Conservation (phyloP, 2,888 invertebrate genomes). For the Hyppa rectilinea region DNA sequence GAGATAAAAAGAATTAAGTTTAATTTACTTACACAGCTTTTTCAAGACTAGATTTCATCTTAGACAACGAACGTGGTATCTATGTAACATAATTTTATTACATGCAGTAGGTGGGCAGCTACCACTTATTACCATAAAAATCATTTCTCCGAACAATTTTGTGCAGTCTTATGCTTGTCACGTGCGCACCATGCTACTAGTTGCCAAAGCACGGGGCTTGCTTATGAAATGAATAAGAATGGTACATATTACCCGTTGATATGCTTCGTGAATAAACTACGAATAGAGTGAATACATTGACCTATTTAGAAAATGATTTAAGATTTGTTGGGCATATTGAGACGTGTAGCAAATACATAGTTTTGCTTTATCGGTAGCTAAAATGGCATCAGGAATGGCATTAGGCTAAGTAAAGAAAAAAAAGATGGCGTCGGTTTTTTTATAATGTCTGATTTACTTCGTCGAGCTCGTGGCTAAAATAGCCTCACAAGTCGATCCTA, state of each 20-base stretch:
- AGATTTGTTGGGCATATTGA: not conserved
- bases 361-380: too few species aligned
- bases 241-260: conserved; percentile 9
- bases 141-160: conserved; percentile 34
- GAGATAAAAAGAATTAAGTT: too few species aligned
- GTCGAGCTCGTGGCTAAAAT: too few species aligned
- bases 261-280: conserved; percentile 5
- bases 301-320: conserved; percentile 21
- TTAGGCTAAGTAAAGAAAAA: too few species aligned
- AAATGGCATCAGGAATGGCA: too few species aligned
- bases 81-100: not conserved
- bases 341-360: not conserved
- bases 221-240: conserved; percentile 55
- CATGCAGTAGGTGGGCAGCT: not conserved
- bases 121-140: conserved; percentile 11
- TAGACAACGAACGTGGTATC: too few species aligned
- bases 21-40: too few species aligned
- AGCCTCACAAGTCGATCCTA: too few species aligned
- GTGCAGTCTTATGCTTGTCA: conserved; percentile 28
- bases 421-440: too few species aligned
- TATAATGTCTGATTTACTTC: too few species aligned
- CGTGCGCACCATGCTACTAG: conserved; percentile 18
- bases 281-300: not conserved
- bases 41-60: too few species aligned
- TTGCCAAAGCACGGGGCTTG: conserved; percentile 41